These are phyloP conservation scores for Cydia pomonella DNA, from an alignment of 1,140 invertebrate species.

Conservation along the genomic window DNA sequence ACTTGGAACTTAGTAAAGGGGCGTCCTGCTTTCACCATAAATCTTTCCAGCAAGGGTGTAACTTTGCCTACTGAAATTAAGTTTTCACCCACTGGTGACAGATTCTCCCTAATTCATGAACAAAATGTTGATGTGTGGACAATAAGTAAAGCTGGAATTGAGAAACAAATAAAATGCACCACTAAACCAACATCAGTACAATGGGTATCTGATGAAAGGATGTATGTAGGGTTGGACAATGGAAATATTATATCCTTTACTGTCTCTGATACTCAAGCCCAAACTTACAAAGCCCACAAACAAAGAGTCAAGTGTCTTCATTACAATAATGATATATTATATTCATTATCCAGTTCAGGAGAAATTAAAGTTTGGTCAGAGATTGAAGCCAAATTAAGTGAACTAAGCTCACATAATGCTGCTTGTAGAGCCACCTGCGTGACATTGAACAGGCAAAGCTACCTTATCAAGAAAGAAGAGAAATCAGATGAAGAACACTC, in stretches of 20 bases:
- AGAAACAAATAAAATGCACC: constrained; percentile 82
- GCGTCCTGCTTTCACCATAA: constrained; percentile 92
- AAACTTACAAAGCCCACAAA: constrained; percentile 82
- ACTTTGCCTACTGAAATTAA: constrained; percentile 80
- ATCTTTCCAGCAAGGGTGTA: constrained; percentile 86
- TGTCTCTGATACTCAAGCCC: constrained; percentile 77
- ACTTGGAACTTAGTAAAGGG: constrained; percentile 98
- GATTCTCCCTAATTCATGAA: constrained; percentile 87
- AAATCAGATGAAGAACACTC: constrained; percentile 46
- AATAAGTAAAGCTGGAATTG: constrained; percentile 86
- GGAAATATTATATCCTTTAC: constrained; percentile 85
- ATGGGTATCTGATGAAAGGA: constrained; percentile 83
- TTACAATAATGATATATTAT: constrained; percentile 78
- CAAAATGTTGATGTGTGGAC: constrained; percentile 88
- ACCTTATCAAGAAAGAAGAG: constrained; percentile 73
- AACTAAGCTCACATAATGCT: constrained; percentile 78
- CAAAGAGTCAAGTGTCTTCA: constrained; percentile 86
- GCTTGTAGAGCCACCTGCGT: constrained; percentile 84
- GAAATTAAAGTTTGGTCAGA: constrained; percentile 89
- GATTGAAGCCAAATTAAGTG: constrained; percentile 76
- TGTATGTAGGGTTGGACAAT: constrained; percentile 87
- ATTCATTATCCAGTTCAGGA: constrained; percentile 87
- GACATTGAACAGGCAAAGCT: constrained; percentile 73
- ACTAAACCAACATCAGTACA: constrained; percentile 84
- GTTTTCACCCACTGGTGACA: constrained; percentile 86